Conservation (phyloP, 2,797 vertebrate genomes). For the Hozukius guyotensis region DNA sequence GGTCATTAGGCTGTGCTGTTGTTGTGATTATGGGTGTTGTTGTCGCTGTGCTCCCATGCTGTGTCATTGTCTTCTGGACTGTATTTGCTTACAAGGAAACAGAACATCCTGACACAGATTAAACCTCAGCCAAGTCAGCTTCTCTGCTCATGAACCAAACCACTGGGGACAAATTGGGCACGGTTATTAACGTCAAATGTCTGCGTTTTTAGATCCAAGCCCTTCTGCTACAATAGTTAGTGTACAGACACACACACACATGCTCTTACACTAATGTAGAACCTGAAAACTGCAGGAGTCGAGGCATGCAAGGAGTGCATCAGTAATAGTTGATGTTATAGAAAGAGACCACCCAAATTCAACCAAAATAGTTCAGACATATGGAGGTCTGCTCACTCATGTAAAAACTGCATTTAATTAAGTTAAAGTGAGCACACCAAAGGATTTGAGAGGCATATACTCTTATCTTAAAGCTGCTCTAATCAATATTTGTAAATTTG, state of each 20-base stretch:
- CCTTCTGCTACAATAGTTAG: neutral
- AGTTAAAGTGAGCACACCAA: neutral
- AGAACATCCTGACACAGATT: slow-evolving; percentile 52
- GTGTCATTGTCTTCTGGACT: slow-evolving; percentile 35
- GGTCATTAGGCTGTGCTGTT: slow-evolving; percentile 12
- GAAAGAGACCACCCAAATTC: neutral
- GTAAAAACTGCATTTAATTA: neutral
- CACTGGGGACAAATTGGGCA: neutral
- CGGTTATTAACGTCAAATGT: neutral
- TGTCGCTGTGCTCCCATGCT: slow-evolving; percentile 12
- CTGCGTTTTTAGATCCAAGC: neutral
- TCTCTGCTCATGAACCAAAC: slow-evolving; percentile 21
- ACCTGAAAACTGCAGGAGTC: slow-evolving; percentile 10
- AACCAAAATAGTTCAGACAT: neutral
- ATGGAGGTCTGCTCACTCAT: neutral
- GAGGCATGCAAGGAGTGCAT: neutral
- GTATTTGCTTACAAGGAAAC: slow-evolving; percentile 36
- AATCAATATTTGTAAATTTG: neutral
- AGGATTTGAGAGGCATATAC: neutral
- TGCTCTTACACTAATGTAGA: neutral
- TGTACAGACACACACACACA: neutral
- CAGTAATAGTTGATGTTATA: slow-evolving; percentile 17
- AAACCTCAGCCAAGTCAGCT: slow-evolving; percentile 31
- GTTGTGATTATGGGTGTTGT: slow-evolving; percentile 12
- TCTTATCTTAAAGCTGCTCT: neutral